Conservation (phyloP, 2,113 vertebrate genomes). For the Amazona guildingii region DNA sequence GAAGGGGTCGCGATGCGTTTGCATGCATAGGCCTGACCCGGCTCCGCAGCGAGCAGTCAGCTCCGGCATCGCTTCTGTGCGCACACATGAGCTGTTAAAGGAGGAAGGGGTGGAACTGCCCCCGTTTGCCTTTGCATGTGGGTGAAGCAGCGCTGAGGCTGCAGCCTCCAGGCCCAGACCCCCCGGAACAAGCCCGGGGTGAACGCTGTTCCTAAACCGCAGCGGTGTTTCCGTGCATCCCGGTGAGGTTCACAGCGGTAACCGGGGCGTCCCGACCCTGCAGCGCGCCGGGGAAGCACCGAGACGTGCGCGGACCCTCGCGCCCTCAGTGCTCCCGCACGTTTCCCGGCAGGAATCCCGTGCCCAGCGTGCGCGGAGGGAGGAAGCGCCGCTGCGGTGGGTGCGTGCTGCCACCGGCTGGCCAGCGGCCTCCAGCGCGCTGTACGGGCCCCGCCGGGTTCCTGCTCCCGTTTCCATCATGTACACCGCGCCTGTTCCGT, state of each 20-base stretch:
- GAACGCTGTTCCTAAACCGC: accelerated
- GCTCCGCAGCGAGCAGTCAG: neutral
- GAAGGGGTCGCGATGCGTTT: too few relatives aligned
- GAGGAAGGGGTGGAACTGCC: neutral
- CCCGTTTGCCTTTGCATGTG: neutral
- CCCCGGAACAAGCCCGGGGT: accelerated
- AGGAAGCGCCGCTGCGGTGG: neutral
- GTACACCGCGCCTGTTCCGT: accelerated
- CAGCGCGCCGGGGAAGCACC: neutral
- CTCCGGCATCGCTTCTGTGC: too few relatives aligned
- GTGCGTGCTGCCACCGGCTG: constrained; percentile 52
- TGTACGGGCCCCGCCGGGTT: accelerated
- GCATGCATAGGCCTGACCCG: neutral
- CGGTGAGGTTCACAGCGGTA: accelerated
- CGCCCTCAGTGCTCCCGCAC: too few relatives aligned
- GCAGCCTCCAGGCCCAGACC: neutral
- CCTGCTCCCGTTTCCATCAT: accelerated
- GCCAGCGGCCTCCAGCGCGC: neutral
- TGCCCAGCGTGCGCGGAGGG: neutral
- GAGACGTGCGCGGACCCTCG: neutral
- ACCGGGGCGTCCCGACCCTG: accelerated
- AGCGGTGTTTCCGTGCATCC: accelerated
- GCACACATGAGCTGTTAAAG: neutral
- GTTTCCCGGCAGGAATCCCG: neutral
- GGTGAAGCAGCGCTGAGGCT: neutral